Base-by-base conservation (phyloP, 1,140 invertebrate genomes). In the Dinoponera quadriceps region DNA sequence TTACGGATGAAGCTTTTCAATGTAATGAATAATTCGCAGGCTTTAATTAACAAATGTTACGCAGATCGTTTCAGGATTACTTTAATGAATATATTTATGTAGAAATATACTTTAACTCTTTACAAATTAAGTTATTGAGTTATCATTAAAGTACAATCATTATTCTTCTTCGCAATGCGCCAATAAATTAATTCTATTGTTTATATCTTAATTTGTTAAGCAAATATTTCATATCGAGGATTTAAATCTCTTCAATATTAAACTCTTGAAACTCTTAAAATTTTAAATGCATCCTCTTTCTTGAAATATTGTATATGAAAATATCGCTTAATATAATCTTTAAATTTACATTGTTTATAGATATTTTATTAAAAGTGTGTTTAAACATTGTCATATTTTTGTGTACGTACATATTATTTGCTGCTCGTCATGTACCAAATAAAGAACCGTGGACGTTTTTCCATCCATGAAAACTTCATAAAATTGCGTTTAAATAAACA, bases 21-120 rank as follows among this genome's bases (percentile, higher is more conserved):
- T 29, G 13, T 55, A 57, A 22, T 11, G 18, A 14, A 11, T 68
- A n/a, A 44, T 51, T 16, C 18, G n/a, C 27, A n/a, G 0, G 38
- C 38, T 44, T 44, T 72, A 72, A 72, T 72, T 72, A 72, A 25
- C 7, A 72, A 5, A 9, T 38, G 20, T 72, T 57, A 18, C 2
- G 9, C 3, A 44, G 38, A 11, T 1, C 33, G 9, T 72, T 72
- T 72, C 5, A 38, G 3, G 27, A 69, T 29, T n/a, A 3, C 14
- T 27, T 69, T 69, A n/a, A 69, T 4, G 0, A 69, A 69, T n/a
- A 27, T 69, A 38, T 38, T 51, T 22, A 68, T 0, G 16, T 1
- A 16, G 13, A 27, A 69, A 29, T 9, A 69, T 33, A 25, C 44
- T 33, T 33, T 3, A 57, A 3, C 16, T 62, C 14, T 33, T 62